Conservation (phyloP, 1,140 invertebrate species). For the Drepana arcuata region DNA sequence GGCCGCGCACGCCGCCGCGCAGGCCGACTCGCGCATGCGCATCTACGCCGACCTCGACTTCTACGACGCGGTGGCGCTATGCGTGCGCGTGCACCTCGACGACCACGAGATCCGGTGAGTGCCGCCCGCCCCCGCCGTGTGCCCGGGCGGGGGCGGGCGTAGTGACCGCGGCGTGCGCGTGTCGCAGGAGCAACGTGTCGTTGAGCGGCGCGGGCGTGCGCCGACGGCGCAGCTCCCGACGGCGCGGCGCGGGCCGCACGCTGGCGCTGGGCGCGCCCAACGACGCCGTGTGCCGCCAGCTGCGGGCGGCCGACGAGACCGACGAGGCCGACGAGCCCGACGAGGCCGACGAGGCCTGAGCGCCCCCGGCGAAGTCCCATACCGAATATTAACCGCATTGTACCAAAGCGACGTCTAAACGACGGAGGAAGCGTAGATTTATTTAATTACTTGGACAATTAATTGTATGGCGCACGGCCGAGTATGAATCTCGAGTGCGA, state of each 20-base stretch:
- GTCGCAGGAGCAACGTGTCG: conserved; percentile 7
- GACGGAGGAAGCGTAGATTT: too few species aligned
- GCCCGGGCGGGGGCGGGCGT: conserved; percentile 1
- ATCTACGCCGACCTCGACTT: conserved; percentile 31
- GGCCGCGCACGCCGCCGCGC: conserved; percentile 3
- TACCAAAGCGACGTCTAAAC: too few species aligned
- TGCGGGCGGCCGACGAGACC: conserved; percentile 12
- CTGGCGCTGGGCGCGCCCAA: conserved; percentile 24
- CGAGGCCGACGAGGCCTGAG: too few species aligned
- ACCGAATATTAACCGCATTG: too few species aligned
- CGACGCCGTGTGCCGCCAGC: conserved; percentile 20
- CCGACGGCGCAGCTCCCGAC: conserved; percentile 2
- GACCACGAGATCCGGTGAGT: conserved; percentile 14
- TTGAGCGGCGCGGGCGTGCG: conserved; percentile 13
- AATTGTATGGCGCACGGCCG: too few species aligned
- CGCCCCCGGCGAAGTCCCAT: too few species aligned
- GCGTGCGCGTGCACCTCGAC: conserved; percentile 21
- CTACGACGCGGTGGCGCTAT: conserved; percentile 27
- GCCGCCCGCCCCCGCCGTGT: conserved; percentile 10
- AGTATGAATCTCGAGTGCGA: too few species aligned
- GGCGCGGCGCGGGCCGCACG: conserved; percentile 16
- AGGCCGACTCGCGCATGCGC: conserved; percentile 21
- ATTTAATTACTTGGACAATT: too few species aligned
- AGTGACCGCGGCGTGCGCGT: background rate
- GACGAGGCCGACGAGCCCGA: background rate